phyloP scores from a whole-genome alignment of 2,797 vertebrate genomes.

The Falco novaeseelandiae region DNA sequence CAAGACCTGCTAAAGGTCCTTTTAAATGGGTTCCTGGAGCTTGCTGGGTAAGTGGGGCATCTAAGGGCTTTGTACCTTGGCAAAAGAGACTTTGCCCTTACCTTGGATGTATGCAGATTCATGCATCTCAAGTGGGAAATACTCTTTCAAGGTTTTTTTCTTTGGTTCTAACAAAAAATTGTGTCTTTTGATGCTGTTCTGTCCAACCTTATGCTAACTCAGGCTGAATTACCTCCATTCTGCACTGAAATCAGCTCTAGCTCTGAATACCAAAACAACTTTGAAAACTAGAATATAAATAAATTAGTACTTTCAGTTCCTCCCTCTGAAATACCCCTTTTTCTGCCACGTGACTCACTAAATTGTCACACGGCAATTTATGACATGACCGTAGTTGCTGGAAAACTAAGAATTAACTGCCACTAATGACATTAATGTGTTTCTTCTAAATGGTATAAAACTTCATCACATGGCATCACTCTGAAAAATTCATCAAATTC shows the following conservation, averaged over 20 bases:
- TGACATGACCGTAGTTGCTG: not conserved
- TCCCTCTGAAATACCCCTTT: not conserved
- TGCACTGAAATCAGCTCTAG: not conserved
- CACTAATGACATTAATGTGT: constrained; percentile 29
- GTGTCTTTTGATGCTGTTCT: not conserved
- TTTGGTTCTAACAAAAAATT: not conserved
- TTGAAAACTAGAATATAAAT: constrained; percentile 7
- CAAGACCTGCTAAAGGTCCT: not conserved
- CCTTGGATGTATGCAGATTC: not conserved
- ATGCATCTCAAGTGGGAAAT: not conserved
- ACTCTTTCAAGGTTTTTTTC: not conserved
- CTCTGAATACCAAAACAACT: not conserved
- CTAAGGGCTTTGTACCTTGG: not conserved
- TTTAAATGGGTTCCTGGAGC: not conserved
- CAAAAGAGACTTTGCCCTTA: fast-evolving
- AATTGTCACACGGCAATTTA: constrained; percentile 12
- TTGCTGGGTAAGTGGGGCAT: not conserved
- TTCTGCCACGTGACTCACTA: not conserved
- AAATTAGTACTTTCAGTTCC: not conserved
- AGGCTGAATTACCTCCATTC: not conserved
- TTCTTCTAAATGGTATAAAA: constrained; percentile 17
- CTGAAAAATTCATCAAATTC: constrained; percentile 22
- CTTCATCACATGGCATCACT: not conserved
- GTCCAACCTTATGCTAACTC: not conserved
- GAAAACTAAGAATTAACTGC: constrained; percentile 45